phyloP scores from a whole-genome alignment of 2,113 vertebrate species.

The Dolichallabes microphthalmus region DNA sequence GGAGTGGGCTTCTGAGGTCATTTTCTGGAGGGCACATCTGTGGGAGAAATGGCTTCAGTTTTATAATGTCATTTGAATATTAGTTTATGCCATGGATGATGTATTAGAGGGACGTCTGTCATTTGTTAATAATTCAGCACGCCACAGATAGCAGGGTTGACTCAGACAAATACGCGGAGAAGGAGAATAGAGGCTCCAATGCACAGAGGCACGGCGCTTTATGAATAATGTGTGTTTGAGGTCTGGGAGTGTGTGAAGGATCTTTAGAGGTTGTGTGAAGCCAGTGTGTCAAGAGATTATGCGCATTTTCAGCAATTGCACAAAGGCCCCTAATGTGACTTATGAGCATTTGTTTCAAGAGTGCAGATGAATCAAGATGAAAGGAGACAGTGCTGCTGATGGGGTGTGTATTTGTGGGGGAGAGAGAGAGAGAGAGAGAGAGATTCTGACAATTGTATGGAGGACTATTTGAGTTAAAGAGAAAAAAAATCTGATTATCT shows the following conservation, averaged over 20 bases:
- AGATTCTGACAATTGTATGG: slow-evolving; percentile 4
- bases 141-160: slow-evolving; percentile 43
- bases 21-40: slow-evolving; percentile 54
- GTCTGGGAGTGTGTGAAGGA: slow-evolving; percentile 55
- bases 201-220: slow-evolving; percentile 43
- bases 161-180: slow-evolving; percentile 51
- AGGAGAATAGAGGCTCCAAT: slow-evolving; percentile 45
- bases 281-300: slow-evolving; percentile 52
- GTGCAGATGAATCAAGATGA: slow-evolving; percentile 44
- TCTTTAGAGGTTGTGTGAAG: slow-evolving; percentile 58
- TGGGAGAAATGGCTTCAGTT: slow-evolving; percentile 54
- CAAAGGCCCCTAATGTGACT: slow-evolving; percentile 51
- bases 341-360: slow-evolving; percentile 54
- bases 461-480: slow-evolving; percentile 27
- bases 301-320: slow-evolving; percentile 48
- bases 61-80: slow-evolving; percentile 58
- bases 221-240: slow-evolving; percentile 58
- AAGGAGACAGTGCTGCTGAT: slow-evolving; percentile 24
- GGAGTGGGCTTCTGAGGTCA: slow-evolving; percentile 48
- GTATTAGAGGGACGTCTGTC: slow-evolving; percentile 55
- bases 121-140: slow-evolving; percentile 56
- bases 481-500: slow-evolving; percentile 15
- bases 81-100: slow-evolving; percentile 52
- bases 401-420: slow-evolving; percentile 20
- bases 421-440: slow-evolving; percentile 5